These are phyloP conservation scores for Athrips mouffetella DNA, from an alignment of 2,888 invertebrate genomes.

Conservation along the genomic window DNA sequence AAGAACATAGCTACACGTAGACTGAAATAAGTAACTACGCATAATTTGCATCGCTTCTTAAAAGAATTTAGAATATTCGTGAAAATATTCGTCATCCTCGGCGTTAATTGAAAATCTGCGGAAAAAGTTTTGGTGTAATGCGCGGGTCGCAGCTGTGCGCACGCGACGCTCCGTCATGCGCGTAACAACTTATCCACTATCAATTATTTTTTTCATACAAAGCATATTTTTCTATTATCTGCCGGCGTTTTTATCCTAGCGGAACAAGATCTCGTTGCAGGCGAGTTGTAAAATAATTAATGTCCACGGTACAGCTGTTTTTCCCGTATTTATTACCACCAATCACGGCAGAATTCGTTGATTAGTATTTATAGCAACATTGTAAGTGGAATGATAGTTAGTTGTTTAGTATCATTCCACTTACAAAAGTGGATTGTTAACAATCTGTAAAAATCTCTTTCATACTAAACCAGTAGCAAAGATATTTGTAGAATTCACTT, in stretches of 20 bases:
- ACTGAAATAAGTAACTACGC: too few relatives aligned
- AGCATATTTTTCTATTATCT: constrained; percentile 28
- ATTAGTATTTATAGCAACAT: constrained; percentile 8
- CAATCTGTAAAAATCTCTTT: too few relatives aligned
- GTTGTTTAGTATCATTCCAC: too few relatives aligned
- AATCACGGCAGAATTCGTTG: constrained; percentile 4
- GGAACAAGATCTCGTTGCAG: constrained; percentile 26
- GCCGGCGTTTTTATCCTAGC: constrained; percentile 22
- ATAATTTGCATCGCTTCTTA: too few relatives aligned
- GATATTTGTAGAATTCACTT: too few relatives aligned
- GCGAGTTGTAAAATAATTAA: constrained; percentile 22
- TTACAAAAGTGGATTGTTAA: too few relatives aligned
- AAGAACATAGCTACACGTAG: too few relatives aligned
- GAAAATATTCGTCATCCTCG: background rate
- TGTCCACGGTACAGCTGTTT: constrained; percentile 16
- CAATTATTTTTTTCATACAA: constrained; percentile 27
- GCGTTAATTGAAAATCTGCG: constrained; percentile 28
- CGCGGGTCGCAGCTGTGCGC: constrained; percentile 7
- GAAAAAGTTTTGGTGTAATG: constrained; percentile 13
- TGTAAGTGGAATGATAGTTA: background rate
- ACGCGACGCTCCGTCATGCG: constrained; percentile 29
- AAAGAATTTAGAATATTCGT: constrained; percentile 6
- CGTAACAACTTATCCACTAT: constrained; percentile 27
- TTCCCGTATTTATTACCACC: constrained; percentile 12
- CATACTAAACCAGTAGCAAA: too few relatives aligned